Base-by-base conservation (phyloP, 2,797 vertebrate genomes). In the Acanthopagrus latus region DNA sequence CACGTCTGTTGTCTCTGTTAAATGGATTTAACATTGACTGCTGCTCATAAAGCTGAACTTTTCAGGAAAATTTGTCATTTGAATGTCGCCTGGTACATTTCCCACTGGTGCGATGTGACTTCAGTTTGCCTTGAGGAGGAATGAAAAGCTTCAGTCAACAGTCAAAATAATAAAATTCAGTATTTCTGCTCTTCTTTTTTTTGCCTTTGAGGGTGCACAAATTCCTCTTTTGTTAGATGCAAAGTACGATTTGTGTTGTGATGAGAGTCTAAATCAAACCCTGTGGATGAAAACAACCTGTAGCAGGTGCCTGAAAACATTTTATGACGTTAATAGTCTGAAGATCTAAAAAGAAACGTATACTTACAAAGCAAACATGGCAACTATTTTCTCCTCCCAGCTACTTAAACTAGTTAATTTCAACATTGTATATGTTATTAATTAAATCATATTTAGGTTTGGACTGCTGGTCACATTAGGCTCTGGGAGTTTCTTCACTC, bases 11-110 rank as follows among this genome's bases (percentile, higher is more conserved):
- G 57, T 57, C 67, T 64, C 59, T 66, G 59, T 50, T 48, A 47
- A 80, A 74, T 29, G 27, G n/a, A 71, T 50, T 71, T 46, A 67
- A 65, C 52, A 48, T 12, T 50, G 63, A 82, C 70, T 65, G 68
- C 9, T 41, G 59, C 29, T 78, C 27, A 1, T 47, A 43, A 69
- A 77, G 73, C 64, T 10, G 20, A 71, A 50, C 58, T 56, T 63
- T 63, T 54, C 44, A 48, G 41, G 11, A 64, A 33, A 50, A 55
- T 81, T 63, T 74, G 38, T 74, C 63, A 64, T 58, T 13, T 64
- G 38, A 54, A 74, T 21, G 44, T 38, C 1, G 7, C 41, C 52
- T 59, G 5, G 6, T 43, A 9, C 0, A 8, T 83, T 72, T 80
- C 70, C 48, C 52, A 29, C 14, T 0, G 72, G 18, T 4, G 38